Conservation (phyloP, 1,140 invertebrate genomes). For the Drosophila nasuta region DNA sequence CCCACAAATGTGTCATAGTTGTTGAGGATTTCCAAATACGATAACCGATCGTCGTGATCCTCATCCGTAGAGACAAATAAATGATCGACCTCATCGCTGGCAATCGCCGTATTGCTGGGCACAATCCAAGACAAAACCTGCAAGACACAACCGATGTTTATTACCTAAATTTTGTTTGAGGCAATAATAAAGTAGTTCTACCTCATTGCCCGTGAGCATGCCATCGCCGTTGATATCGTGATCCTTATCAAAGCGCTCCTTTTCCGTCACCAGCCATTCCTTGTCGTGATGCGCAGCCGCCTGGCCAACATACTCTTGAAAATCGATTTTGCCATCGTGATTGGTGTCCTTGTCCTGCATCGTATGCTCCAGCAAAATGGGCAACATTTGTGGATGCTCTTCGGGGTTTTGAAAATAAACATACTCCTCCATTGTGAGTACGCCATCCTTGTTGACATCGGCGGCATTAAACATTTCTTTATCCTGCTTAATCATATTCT, state of each 20-base stretch:
- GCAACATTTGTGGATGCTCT: conserved; percentile 95
- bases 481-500: conserved; percentile 91
- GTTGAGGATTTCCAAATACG: conserved; percentile 94
- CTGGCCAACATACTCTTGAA: conserved; percentile 93
- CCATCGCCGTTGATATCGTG: conserved; percentile 96
- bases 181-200: background rate
- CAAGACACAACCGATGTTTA: background rate
- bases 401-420: conserved; percentile 96
- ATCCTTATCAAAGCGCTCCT: conserved; percentile 95
- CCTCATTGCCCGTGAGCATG: conserved; percentile 90
- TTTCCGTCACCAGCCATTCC: conserved; percentile 93
- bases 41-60: conserved; percentile 93
- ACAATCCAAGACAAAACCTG: conserved; percentile 94
- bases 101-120: conserved; percentile 96
- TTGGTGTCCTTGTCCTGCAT: conserved; percentile 94
- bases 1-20: conserved; percentile 97
- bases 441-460: conserved; percentile 93
- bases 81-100: conserved; percentile 96
- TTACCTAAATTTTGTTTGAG: background rate
- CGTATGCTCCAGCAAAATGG: conserved; percentile 92
- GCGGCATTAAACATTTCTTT: conserved; percentile 94
- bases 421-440: conserved; percentile 92
- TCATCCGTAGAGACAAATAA: conserved; percentile 95
- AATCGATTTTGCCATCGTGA: conserved; percentile 92
- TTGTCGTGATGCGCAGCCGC: conserved; percentile 90